phyloP scores from a whole-genome alignment of 2,797 vertebrate species.

The Rhinogobio ventralis region DNA sequence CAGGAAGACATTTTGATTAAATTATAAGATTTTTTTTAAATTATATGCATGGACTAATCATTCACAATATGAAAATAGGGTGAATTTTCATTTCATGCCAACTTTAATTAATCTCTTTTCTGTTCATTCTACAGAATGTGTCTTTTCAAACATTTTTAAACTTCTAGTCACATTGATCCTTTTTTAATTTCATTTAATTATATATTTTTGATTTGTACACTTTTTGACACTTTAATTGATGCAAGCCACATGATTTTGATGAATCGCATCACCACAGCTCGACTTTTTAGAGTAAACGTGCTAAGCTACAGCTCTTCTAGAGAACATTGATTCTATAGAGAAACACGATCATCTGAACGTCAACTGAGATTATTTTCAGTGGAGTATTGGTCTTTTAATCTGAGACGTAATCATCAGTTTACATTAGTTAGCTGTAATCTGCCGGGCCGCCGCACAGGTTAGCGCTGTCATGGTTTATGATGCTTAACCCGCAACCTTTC shows the following conservation, averaged over 20 bases:
- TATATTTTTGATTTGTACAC: neutral
- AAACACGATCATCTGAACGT: conserved; percentile 30
- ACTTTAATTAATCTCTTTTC: neutral
- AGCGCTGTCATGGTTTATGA: conserved; percentile 40
- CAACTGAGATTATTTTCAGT: conserved; percentile 30
- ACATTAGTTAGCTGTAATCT: conserved; percentile 18
- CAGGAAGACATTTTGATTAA: neutral
- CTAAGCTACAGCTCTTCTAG: neutral
- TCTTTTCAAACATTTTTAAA: neutral
- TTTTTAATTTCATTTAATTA: neutral
- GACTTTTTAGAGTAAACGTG: neutral
- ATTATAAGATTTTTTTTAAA: neutral
- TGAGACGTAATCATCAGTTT: conserved; percentile 31
- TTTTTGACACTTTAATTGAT: neutral
- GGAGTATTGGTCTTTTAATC: conserved; percentile 11
- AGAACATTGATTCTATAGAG: neutral
- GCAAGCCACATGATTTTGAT: neutral
- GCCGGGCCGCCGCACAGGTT: conserved; percentile 52
- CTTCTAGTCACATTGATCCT: neutral
- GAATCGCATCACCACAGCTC: neutral
- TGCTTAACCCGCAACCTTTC: conserved; percentile 69
- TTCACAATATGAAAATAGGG: neutral
- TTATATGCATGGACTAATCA: neutral
- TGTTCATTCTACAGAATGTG: neutral
- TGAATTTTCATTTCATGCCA: neutral